phyloP scores from a whole-genome alignment of 2,888 invertebrate species.

The Hyles lineata region DNA sequence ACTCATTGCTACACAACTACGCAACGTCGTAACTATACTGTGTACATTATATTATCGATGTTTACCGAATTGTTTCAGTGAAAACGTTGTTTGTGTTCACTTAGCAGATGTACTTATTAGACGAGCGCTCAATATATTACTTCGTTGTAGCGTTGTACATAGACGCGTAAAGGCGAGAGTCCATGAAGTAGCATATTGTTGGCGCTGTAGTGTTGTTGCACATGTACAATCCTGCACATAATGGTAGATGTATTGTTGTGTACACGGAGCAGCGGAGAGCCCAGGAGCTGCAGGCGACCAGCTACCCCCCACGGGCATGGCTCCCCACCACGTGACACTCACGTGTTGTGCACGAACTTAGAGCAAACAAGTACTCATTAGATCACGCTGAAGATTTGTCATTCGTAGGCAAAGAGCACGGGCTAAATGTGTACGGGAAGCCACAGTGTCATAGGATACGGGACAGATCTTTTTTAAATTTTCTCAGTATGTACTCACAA shows the following conservation, averaged over 20 bases:
- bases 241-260: constrained; percentile 63
- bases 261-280: constrained; percentile 58
- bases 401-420: constrained; percentile 70
- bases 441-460: constrained; percentile 57
- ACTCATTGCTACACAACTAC: constrained; percentile 76
- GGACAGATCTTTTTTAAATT: constrained; percentile 60
- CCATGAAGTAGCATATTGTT: constrained; percentile 58
- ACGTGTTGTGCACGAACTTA: constrained; percentile 72
- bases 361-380: constrained; percentile 52
- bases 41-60: constrained; percentile 44
- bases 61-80: constrained; percentile 48
- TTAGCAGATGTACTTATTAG: constrained; percentile 52
- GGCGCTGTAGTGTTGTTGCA: constrained; percentile 8
- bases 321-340: constrained; percentile 65
- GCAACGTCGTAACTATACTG: constrained; percentile 52
- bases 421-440: constrained; percentile 62
- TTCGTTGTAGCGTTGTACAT: constrained; percentile 64
- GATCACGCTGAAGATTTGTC: constrained; percentile 51
- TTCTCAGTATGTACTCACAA: constrained; percentile 59
- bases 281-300: constrained; percentile 81
- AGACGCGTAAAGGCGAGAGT: constrained; percentile 47
- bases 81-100: constrained; percentile 46
- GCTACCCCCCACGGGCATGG: constrained; percentile 68
- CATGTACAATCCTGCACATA: constrained; percentile 69
- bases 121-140: constrained; percentile 74